Conservation (phyloP, 2,888 invertebrate species). For the Dascillus cervinus region DNA sequence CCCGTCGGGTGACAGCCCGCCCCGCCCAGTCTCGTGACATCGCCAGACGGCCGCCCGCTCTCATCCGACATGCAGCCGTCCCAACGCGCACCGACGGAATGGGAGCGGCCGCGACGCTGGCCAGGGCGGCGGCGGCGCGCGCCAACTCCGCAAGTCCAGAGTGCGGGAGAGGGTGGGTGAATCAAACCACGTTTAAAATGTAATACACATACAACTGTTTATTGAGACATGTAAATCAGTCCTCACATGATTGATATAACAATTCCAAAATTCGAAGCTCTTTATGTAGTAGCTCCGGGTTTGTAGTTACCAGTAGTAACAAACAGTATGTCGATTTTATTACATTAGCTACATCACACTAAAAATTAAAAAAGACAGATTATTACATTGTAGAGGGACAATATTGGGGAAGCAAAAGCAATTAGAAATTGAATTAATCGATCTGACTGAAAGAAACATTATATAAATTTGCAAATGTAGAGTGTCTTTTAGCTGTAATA, state of each 20-base stretch:
- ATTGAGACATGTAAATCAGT: conserved; percentile 54
- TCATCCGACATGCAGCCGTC: conserved; percentile 41
- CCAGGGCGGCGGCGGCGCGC: conserved; percentile 42
- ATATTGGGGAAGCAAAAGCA: conserved; percentile 35
- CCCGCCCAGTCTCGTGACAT: conserved; percentile 43
- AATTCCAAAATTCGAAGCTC: conserved; percentile 28
- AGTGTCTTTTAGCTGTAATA: conserved; percentile 39
- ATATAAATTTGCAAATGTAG: conserved; percentile 38
- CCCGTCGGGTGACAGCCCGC: conserved; percentile 38
- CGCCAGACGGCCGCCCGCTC: conserved; percentile 40
- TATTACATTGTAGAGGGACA: conserved; percentile 30
- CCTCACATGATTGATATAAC: conserved; percentile 38
- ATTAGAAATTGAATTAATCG: conserved; percentile 19
- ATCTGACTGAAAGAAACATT: conserved; percentile 20
- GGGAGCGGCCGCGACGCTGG: conserved; percentile 47
- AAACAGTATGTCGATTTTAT: conserved; percentile 26
- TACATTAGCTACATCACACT: conserved; percentile 41
- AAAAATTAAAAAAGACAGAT: conserved; percentile 31
- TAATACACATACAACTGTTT: conserved; percentile 60
- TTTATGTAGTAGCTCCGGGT: conserved; percentile 24
- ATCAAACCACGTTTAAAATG: conserved; percentile 38
- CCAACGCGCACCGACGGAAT: conserved; percentile 49
- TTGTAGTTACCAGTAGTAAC: conserved; percentile 14
- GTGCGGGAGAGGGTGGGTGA: conserved; percentile 15
- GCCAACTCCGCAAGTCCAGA: conserved; percentile 19